Conservation (phyloP, 2,797 vertebrate genomes). For the Harpagifer antarcticus region DNA sequence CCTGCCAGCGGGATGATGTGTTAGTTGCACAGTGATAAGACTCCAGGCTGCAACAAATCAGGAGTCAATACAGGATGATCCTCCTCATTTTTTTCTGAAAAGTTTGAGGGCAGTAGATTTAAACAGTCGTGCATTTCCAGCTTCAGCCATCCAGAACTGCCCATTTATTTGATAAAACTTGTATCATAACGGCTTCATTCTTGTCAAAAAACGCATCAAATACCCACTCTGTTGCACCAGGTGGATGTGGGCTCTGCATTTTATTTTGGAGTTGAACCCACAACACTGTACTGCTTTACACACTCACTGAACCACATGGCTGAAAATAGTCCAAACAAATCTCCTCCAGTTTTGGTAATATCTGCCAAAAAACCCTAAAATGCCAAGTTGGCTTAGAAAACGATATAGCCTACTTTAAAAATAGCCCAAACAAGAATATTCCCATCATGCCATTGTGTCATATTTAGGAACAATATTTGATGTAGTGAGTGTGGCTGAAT, state of each 20-base stretch:
- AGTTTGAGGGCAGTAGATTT: neutral
- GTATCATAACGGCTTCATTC: too few species aligned
- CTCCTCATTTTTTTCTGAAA: conserved; percentile 19
- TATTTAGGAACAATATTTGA: neutral
- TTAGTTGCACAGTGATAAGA: conserved; percentile 50
- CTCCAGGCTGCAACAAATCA: conserved; percentile 38
- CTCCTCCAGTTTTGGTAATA: neutral
- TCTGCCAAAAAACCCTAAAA: neutral
- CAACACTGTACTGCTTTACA: too few species aligned
- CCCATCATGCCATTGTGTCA: neutral
- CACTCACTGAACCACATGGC: neutral
- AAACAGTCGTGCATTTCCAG: neutral
- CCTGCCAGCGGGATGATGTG: conserved; percentile 60
- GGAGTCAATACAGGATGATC: conserved; percentile 47
- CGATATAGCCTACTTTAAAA: neutral
- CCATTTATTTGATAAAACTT: neutral
- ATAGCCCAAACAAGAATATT: neutral
- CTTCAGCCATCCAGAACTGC: neutral
- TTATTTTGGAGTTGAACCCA: neutral
- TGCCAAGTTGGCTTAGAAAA: neutral
- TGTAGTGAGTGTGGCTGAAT: neutral
- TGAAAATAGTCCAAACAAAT: neutral
- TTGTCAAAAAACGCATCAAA: too few species aligned
- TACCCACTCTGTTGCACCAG: too few species aligned
- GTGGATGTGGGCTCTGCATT: too few species aligned